phyloP scores from a whole-genome alignment of 2,888 invertebrate species.

The Xylota segnis region DNA sequence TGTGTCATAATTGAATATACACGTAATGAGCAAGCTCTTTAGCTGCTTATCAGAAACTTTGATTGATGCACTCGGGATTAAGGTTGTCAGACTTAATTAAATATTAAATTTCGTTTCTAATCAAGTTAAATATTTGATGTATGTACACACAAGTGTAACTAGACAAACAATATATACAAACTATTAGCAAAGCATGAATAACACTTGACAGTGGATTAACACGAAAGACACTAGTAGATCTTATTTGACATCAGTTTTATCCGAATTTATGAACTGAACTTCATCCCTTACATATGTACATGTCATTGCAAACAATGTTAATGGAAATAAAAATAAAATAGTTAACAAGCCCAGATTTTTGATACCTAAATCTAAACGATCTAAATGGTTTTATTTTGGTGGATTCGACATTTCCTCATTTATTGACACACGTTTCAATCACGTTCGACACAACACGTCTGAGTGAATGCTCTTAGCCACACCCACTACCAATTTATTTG shows the following conservation, averaged over 20 bases:
- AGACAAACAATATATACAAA: too few relatives aligned
- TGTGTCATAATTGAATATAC: too few relatives aligned
- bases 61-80: background rate
- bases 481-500: background rate
- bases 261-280: too few relatives aligned
- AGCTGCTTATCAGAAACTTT: background rate
- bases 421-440: conserved; percentile 30
- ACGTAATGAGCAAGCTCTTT: background rate
- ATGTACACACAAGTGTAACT: too few relatives aligned
- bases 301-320: background rate
- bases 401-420: background rate
- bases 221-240: too few relatives aligned
- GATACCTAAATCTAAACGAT: background rate
- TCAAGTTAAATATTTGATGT: background rate
- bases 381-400: conserved; percentile 16
- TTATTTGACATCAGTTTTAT: too few relatives aligned
- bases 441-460: conserved; percentile 31
- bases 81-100: background rate
- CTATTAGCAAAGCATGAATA: too few relatives aligned
- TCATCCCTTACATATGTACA: too few relatives aligned
- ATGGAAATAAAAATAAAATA: background rate
- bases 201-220: too few relatives aligned
- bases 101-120: background rate
- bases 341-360: too few relatives aligned
- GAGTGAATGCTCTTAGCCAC: conserved; percentile 2